Evolutionary conservation across 2,888 invertebrate species (phyloP), one percentile per base, ranked within the genome.

Genomic region (Lobophora halterata): DNA sequence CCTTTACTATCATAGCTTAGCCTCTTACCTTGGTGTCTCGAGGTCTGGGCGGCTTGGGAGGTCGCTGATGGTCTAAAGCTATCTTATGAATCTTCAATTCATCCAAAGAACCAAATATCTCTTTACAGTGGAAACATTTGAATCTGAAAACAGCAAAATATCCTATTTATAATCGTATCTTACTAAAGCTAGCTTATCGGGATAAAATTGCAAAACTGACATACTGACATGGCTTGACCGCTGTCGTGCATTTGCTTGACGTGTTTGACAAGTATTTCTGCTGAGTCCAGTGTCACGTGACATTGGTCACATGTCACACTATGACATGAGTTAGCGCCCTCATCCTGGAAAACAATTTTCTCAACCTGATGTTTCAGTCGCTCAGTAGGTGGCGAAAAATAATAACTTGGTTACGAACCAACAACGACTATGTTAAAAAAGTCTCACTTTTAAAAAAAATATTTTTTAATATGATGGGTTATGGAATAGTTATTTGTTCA

Each of bases 81-180:
- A 42, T 7, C n/a, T 42, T 42, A 7, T 42, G 42, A n/a, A 19
- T 35, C 42, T 32, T 42, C 13, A 42, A 9, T 9, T 42, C 36
- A n/a, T 42, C 42, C 2, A 42, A 23, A 1, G 11, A 24, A 9
- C 14, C 6, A 12, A 42, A 42, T 19, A 42, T 36, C 12, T 42
- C 42, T 8, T 42, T 42, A 32, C 42, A 42, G 2, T 32, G 27
- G 24, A 36, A 42, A 9, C 42, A 42, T 36, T 32, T 36, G 27
- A 36, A 28, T 6, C 42, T 42, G 36, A 12, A 32, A 42, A n/a
- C n/a, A n/a, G n/a, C 3, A 6, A 4, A 14, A 8, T 7, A 1
- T 20, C 9, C 9, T 20, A 8, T 20, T 1, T 3, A 19, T 19
- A 7, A n/a, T n/a, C n/a, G n/a, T n/a, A 2, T 1, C n/a, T n/a